phyloP scores from a whole-genome alignment of 1,140 invertebrate genomes.

The Ceratina australensis region DNA sequence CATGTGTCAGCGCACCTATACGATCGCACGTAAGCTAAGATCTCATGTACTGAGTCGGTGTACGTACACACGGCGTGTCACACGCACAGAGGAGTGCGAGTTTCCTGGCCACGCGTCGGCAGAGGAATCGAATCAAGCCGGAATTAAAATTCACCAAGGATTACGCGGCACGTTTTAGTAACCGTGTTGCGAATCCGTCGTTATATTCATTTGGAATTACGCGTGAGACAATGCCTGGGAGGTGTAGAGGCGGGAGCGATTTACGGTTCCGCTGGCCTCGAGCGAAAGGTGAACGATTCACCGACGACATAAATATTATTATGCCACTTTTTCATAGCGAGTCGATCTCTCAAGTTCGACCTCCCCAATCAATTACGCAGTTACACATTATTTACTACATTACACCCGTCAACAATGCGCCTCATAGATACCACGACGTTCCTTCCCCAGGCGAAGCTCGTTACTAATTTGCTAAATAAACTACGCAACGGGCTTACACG shows the following conservation, averaged over 20 bases:
- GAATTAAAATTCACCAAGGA: conserved; percentile 36
- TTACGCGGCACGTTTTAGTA: not conserved
- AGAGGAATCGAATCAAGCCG: not conserved
- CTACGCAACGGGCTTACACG: not conserved
- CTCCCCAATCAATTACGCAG: not conserved
- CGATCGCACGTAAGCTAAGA: not conserved
- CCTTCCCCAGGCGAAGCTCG: not conserved
- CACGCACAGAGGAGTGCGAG: conserved; percentile 10
- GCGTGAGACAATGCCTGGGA: conserved; percentile 9
- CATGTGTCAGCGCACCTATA: conserved; percentile 26
- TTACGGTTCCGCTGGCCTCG: not conserved
- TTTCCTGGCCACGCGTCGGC: conserved; percentile 23
- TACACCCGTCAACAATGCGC: not conserved
- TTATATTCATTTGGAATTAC: conserved; percentile 14
- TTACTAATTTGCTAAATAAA: conserved; percentile 3
- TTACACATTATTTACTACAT: conserved; percentile 12
- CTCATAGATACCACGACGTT: not conserved
- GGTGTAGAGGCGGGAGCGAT: not conserved
- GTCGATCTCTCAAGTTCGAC: not conserved
- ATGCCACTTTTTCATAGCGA: not conserved
- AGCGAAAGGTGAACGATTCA: conserved; percentile 44
- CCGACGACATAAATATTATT: conserved; percentile 32
- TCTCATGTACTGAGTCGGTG: conserved; percentile 10
- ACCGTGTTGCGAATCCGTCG: conserved; percentile 6
- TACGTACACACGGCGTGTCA: conserved; percentile 13